Percentiles rank a stretch among this genome's conserved stretches.
Evolutionary conservation across 2,797 vertebrate species (phyloP).

Genomic region (Micromesistius poutassou): DNA sequence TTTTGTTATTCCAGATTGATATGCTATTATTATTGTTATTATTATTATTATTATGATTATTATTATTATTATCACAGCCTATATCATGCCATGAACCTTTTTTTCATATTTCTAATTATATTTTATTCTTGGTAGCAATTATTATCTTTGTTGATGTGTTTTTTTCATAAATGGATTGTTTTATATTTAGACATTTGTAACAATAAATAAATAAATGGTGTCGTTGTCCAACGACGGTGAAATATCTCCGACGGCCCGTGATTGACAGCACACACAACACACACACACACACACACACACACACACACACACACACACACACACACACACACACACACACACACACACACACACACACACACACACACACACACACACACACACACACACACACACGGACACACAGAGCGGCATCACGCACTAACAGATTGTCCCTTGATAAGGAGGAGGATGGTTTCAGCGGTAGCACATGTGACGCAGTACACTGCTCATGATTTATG

Average conservation of each 20-base stretch:
- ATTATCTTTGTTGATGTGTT: conserved; percentile 19
- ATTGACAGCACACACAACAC: background rate
- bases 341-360: background rate
- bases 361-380: background rate
- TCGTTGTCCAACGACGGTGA: background rate
- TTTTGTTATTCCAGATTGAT: conserved; percentile 49
- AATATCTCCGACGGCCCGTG: background rate
- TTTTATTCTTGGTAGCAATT: conserved; percentile 37
- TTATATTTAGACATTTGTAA: conserved; percentile 62
- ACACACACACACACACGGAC: background rate
- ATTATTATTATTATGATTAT: conserved; percentile 50
- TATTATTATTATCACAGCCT: background rate
- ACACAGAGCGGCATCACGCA: no score
- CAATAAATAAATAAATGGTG: conserved; percentile 29
- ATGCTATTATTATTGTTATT: conserved; percentile 53
- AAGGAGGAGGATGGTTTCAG: background rate
- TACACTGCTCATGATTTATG: background rate
- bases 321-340: background rate
- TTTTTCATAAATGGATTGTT: conserved; percentile 30
- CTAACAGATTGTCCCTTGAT: background rate
- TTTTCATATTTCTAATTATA: conserved; percentile 48
- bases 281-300: no score
- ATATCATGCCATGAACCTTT: conserved; percentile 14
- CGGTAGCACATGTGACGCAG: conserved; percentile 23
- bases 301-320: background rate